Evolutionary conservation across 2,888 invertebrate species (phyloP), one percentile per base, ranked within the genome.

Genomic region (Synergus japonicus): DNA sequence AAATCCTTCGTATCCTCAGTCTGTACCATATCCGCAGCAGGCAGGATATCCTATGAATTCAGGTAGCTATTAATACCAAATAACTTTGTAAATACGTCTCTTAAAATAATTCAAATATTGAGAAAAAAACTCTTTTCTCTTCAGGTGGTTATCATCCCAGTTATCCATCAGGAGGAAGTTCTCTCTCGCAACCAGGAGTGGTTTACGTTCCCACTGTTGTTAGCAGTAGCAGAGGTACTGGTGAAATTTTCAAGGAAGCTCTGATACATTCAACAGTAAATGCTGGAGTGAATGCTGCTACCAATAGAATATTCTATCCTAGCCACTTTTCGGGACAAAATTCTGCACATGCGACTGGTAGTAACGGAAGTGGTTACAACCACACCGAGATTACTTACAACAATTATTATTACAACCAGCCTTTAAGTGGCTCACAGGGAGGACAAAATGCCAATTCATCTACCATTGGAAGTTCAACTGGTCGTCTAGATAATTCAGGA

Each of bases 191-290:
- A 73, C 54, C 73, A 12, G 73, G 73, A 49, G 54, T 73, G 9
- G 49, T 54, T 73, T 73, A 54, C 5, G 4, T 73, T 2, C 73
- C 73, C 7, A 54, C 2, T 46, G 8, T 9, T 37, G 73, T 37
- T 29, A 79, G 80, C 44, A 43, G 66, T 0, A 79, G 82, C 13
- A 76, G 84, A 43, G 82, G 84, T 15, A 66, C 83, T 9, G 84
- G 84, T 9, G 82, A 83, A n/a, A 80, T 84, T 13, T 64, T 84
- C 54, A 81, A 80, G 15, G 84, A 84, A 73, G 84, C 84, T 73
- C 77, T 82, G 0, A 78, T 84, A 13, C 79, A 81, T 58, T 84
- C 84, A 3, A 78, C 82, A 29, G 78, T 83, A 37, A 84, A 82
- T 46, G 79, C 77, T 65, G 84, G 84, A 29, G 82, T 83, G n/a